Percentiles rank a stretch among this genome's conserved stretches.
Conservation (phyloP, 2,113 vertebrate genomes). For the Madoqua kirkii region DNA sequence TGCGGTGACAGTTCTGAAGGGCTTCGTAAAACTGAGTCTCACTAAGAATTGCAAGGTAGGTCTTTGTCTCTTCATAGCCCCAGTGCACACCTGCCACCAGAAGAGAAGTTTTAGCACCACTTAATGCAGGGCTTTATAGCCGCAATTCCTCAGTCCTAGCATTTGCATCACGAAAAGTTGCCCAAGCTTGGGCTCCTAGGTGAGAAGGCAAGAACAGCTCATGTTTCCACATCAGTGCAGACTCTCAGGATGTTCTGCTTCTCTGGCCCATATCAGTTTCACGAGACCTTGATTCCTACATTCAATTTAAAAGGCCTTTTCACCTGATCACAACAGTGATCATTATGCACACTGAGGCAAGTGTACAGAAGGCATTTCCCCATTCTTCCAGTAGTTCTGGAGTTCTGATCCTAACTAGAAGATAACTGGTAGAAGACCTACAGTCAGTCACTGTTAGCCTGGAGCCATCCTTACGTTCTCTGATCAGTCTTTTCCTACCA, state of each 20-base stretch:
- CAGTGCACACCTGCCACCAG: conserved; percentile 69
- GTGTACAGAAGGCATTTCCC: background rate
- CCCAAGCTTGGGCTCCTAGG: background rate
- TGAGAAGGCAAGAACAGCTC: background rate
- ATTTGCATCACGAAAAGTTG: background rate
- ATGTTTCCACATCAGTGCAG: background rate
- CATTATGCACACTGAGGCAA: background rate
- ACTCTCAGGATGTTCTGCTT: background rate
- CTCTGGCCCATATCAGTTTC: background rate
- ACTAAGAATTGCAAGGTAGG: conserved; percentile 70
- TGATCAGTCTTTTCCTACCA: background rate
- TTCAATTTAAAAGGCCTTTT: background rate
- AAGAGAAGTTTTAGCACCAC: conserved; percentile 52
- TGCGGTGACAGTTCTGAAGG: conserved; percentile 63
- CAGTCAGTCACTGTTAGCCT: background rate
- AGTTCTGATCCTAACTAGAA: conserved; percentile 9
- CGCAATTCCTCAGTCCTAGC: background rate
- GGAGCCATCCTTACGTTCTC: background rate
- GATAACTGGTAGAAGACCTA: background rate
- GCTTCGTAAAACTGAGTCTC: conserved; percentile 73
- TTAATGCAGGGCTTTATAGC: conserved; percentile 16
- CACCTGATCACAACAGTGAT: background rate
- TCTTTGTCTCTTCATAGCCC: conserved; percentile 74
- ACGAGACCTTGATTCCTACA: background rate
- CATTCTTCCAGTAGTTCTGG: background rate